Base-by-base conservation (phyloP, 2,113 vertebrate genomes). In the Chloropsis cyanopogon region DNA sequence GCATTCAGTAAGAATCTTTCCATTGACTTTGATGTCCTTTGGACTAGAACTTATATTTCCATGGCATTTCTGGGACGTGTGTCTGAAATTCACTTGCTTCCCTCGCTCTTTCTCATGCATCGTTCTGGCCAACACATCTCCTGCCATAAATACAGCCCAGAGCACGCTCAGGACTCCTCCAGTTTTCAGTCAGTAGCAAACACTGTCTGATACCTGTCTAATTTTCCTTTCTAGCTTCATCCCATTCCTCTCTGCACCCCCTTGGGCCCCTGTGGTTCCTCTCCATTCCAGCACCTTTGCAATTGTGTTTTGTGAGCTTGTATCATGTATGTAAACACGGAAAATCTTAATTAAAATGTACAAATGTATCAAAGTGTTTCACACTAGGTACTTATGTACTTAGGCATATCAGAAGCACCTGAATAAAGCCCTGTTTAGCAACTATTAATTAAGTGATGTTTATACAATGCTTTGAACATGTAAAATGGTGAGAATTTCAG, bases 1-100 rank as follows among this genome's bases (percentile, higher is more conserved):
- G 65, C 47, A 12, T 63, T 92, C 83, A 82, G 61, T 33, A 91
- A 53, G 49, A 92, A 89, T 92, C 77, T 93, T 96, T 96, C 95
- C 95, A 79, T 13, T 39, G 93, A 88, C 49, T 92, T 95, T 92
- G 94, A 94, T 93, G 88, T 94, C 88, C 95, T 88, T 94, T 96
- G 93, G 95, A 92, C 60, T 13, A 18, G 65, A 86, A 57, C 72
- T 54, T 54, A 1, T 31, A 75, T 95, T 97, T 96, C 92, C 93
- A 92, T 25, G 60, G 56, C 80, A 50, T 82, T 95, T 92, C 88
- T 94, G 88, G 65, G 90, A 79, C 3, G 6, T 60, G 63, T 69
- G 79, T 78, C 56, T 95, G 87, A 91, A 93, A 71, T 49, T 87
- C 82, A 4, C 78, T 95, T 66, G 82, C 88, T 93, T 92, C 81